phyloP scores from a whole-genome alignment of 2,888 invertebrate genomes.

The Taenaris catops region DNA sequence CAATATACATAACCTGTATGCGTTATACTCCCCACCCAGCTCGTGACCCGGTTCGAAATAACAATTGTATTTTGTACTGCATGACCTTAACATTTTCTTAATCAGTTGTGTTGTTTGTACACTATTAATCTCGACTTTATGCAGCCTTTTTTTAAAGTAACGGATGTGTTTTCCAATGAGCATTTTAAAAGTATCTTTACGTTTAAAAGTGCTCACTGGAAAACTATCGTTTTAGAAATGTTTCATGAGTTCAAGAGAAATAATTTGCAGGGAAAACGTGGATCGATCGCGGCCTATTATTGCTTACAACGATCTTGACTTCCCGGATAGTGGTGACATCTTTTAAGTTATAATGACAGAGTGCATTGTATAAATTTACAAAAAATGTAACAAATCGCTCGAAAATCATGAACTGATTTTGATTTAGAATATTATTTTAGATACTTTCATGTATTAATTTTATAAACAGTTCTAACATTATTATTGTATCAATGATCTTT shows the following conservation, averaged over 20 bases:
- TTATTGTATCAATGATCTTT: no score
- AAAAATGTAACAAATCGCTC: neutral
- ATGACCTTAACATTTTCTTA: conserved; percentile 52
- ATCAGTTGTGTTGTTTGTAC: conserved; percentile 18
- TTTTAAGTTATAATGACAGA: conserved; percentile 71
- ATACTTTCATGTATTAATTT: no score
- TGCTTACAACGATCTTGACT: conserved; percentile 95
- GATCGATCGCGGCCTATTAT: conserved; percentile 88
- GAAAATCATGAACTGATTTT: no score
- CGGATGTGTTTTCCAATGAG: conserved; percentile 1
- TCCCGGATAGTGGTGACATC: conserved; percentile 89
- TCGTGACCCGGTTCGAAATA: conserved; percentile 13
- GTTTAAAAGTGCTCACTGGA: neutral
- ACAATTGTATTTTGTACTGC: conserved; percentile 35
- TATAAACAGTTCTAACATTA: no score
- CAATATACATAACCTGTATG: conserved; percentile 1
- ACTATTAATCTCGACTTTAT: conserved; percentile 7
- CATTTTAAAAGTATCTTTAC: no score
- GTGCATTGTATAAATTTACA: neutral
- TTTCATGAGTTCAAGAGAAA: conserved; percentile 45
- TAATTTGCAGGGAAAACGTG: conserved; percentile 82
- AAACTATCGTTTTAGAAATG: conserved; percentile 1
- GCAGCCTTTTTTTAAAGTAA: conserved; percentile 2
- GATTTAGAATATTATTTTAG: no score
- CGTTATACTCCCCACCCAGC: conserved; percentile 6